Evolutionary conservation across 2,113 vertebrate species (phyloP).

Genomic region (Chloropsis cyanopogon): DNA sequence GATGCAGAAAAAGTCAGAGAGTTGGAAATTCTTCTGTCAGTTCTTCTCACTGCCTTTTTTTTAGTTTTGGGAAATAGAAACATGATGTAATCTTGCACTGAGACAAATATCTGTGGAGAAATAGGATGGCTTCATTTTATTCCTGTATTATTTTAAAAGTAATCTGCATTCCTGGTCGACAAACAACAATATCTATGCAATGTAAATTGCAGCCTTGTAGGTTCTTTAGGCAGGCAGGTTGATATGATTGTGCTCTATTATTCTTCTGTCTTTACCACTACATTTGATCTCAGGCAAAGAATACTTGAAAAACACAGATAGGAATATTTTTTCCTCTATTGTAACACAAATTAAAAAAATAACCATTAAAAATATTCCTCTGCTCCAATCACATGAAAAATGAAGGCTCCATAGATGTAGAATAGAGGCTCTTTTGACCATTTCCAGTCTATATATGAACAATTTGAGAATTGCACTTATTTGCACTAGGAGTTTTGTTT

Average conservation of each 20-base stretch:
- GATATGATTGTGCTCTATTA: neutral
- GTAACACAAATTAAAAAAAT: neutral
- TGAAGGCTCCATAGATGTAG: neutral
- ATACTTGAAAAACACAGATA: neutral
- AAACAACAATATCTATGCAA: neutral
- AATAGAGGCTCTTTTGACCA: neutral
- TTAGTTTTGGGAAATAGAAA: neutral
- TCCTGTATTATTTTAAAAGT: neutral
- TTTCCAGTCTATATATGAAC: neutral
- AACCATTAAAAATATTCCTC: neutral
- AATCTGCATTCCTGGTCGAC: neutral
- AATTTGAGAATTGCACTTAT: neutral
- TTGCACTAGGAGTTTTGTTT: neutral
- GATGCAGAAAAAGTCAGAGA: neutral
- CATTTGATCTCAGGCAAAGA: neutral
- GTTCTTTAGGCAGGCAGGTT: neutral
- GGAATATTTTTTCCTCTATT: neutral
- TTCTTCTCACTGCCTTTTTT: neutral
- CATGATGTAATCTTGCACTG: neutral
- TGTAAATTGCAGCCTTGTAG: neutral
- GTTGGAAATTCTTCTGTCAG: neutral
- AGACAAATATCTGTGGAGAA: neutral
- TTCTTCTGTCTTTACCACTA: neutral
- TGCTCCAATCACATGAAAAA: neutral
- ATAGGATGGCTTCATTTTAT: neutral